phyloP scores from a whole-genome alignment of 2,113 vertebrate genomes.

The Apaloderma vittatum region DNA sequence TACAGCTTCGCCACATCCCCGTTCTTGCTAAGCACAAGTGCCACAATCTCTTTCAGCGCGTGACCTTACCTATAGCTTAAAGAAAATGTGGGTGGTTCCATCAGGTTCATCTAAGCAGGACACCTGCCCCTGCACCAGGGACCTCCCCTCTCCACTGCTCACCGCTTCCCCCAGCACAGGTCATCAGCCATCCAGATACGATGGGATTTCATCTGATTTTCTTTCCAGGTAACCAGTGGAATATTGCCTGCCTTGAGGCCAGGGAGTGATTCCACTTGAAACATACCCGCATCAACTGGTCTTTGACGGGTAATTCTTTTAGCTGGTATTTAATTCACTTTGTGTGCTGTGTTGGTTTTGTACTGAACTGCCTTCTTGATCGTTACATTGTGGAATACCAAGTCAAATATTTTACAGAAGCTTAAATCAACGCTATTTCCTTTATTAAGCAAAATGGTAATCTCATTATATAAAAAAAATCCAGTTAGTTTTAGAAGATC shows the following conservation, averaged over 20 bases:
- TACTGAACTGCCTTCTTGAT: neutral
- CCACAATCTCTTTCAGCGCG: neutral
- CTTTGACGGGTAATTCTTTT: neutral
- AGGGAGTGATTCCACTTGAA: neutral
- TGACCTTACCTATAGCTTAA: neutral
- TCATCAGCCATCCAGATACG: neutral
- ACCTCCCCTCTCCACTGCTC: neutral
- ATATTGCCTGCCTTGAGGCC: neutral
- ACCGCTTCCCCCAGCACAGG: rapidly evolving
- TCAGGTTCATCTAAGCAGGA: neutral
- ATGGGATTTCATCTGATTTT: neutral
- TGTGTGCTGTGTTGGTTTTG: conserved; percentile 18
- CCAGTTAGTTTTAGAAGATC: conserved; percentile 1
- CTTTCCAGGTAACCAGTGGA: neutral
- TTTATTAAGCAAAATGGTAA: conserved; percentile 25
- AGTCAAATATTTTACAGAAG: conserved; percentile 52
- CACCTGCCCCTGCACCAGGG: neutral
- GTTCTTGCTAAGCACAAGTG: neutral
- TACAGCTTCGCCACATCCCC: neutral
- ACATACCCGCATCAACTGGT: neutral
- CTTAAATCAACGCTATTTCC: conserved; percentile 38
- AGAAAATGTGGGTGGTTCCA: neutral
- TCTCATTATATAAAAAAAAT: neutral
- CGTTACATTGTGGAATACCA: neutral
- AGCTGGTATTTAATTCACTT: conserved; percentile 2